Base-by-base conservation (phyloP, 2,797 vertebrate species). In the Bryconaethiops microstoma region DNA sequence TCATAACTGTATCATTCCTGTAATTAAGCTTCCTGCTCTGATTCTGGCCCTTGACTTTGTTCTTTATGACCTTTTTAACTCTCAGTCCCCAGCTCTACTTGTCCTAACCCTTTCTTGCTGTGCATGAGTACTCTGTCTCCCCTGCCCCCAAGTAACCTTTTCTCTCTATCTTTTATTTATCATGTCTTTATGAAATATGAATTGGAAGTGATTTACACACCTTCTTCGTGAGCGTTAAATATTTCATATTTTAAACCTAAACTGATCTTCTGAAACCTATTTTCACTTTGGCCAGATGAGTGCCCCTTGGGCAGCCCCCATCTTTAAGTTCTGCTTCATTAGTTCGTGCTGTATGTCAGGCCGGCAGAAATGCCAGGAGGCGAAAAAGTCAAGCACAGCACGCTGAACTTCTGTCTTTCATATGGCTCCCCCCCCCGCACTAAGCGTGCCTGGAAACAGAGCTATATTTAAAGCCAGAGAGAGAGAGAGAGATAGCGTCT, bases 401-500 rank as follows among this genome's bases (percentile, higher is more conserved):
- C 2, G 8, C 29, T 48, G 68, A 82, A 78, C 81, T 78, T 82
- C 42, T 52, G 23, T 42, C 62, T 78, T 68, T 68, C 14, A 25
- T 59, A 68, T 12, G 52, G 74, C 67, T 48, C 35, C 45, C 12
- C 45, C 12, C 13, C 42, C 42, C 62, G 42, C 73, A 50, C 64
- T 40, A 42, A n/a, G 25, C 29, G 13, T 42, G 81, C 71, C 63
- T 74, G 71, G 76, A 82, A 69, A 74, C 76, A 68, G 64, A 63
- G 76, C 80, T 78, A 74, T 82, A 82, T 82, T 82, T 82, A 82
- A 73, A 82, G 50, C 3, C n/a, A 74, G 52, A 59, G 60, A 35
- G 55, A 50, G 55, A 59, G 55, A 72, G 63, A 68, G 5, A 17
- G 25, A 67, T 52, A 67, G 77, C 60, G 55, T 77, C 80, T 55